Conservation (phyloP, 2,888 invertebrate species). For the Thalpophila matura region DNA sequence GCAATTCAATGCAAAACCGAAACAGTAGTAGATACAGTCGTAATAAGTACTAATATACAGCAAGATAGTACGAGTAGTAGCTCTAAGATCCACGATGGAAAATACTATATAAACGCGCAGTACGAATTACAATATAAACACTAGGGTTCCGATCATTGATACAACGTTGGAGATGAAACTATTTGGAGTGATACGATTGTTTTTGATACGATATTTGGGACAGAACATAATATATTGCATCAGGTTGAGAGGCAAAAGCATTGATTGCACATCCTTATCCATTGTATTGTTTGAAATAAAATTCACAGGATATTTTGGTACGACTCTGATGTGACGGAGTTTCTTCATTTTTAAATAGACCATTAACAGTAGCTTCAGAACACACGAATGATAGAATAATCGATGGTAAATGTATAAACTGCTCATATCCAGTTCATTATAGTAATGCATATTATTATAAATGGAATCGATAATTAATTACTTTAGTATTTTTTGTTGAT, state of each 20-base stretch:
- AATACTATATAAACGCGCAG: neutral
- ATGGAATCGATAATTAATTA: too few species aligned
- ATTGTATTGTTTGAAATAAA: constrained; percentile 1
- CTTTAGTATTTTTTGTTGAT: too few species aligned
- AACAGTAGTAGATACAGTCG: neutral
- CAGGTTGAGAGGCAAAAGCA: constrained; percentile 27
- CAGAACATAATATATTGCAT: constrained; percentile 10
- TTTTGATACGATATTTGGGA: constrained; percentile 23
- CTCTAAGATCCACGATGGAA: neutral
- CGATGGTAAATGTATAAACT: neutral
- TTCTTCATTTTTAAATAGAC: neutral
- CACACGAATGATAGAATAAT: too few species aligned
- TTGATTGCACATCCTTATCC: constrained; percentile 22
- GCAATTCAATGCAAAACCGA: constrained; percentile 1
- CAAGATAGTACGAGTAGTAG: neutral
- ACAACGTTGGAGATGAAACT: neutral
- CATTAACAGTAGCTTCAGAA: neutral
- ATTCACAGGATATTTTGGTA: neutral
- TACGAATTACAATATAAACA: neutral
- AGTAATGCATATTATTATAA: neutral
- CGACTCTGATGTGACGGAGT: neutral
- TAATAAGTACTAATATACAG: neutral
- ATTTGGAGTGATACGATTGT: constrained; percentile 18
- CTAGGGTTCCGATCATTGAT: neutral
- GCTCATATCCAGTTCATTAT: neutral